Conservation (phyloP, 2,797 vertebrate species). For the Rhinophrynus dorsalis region DNA sequence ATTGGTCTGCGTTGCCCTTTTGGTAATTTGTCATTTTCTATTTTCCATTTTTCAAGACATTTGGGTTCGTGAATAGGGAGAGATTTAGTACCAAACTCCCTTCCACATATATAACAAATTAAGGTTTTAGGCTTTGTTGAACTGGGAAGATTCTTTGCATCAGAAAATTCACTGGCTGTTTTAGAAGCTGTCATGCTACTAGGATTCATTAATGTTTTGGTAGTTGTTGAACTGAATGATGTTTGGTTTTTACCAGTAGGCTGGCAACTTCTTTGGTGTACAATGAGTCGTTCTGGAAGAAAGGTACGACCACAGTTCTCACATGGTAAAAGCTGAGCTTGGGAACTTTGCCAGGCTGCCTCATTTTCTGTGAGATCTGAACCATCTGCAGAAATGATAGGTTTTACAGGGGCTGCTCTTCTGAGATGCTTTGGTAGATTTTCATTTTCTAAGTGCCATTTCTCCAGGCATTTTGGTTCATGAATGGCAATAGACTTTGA, state of each 20-base stretch:
- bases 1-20: slow-evolving; percentile 44
- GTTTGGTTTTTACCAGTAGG: not conserved
- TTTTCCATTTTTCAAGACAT: slow-evolving; percentile 64
- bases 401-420: slow-evolving; percentile 64
- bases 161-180: not conserved
- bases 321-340: slow-evolving; percentile 65
- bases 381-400: slow-evolving; percentile 39
- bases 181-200: slow-evolving; percentile 16
- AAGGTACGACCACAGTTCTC: slow-evolving; percentile 63
- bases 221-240: not conserved
- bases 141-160: slow-evolving; percentile 28
- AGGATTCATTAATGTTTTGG: slow-evolving; percentile 20
- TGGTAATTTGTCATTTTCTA: slow-evolving; percentile 57
- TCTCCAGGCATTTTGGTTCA: slow-evolving; percentile 71
- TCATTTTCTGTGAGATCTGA: slow-evolving; percentile 44
- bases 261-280: slow-evolving; percentile 67
- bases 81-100: slow-evolving; percentile 60
- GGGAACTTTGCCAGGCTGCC: slow-evolving; percentile 55
- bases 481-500: slow-evolving; percentile 69
- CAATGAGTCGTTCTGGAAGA: slow-evolving; percentile 60
- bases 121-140: slow-evolving; percentile 47
- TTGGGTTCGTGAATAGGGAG: slow-evolving; percentile 62
- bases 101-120: slow-evolving; percentile 61
- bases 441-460: slow-evolving; percentile 67
- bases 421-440: slow-evolving; percentile 64